phyloP scores from a whole-genome alignment of 1,140 invertebrate genomes.

The Calephelis virginiensis region DNA sequence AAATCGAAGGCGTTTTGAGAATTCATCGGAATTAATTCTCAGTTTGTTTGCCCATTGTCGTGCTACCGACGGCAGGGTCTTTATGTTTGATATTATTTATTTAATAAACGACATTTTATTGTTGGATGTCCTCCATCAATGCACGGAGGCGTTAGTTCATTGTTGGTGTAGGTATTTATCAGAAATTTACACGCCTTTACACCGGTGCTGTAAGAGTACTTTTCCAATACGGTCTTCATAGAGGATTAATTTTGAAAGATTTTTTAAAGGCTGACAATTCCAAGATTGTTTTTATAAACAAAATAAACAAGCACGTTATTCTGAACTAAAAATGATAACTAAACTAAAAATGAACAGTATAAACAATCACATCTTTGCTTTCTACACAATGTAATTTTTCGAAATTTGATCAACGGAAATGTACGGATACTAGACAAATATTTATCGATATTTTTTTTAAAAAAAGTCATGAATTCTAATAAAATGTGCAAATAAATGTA shows the following conservation, averaged over 20 bases:
- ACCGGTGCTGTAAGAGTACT: slow-evolving; percentile 14
- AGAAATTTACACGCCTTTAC: slow-evolving; percentile 35
- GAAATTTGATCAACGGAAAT: too few relatives aligned
- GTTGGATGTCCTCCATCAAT: slow-evolving; percentile 57
- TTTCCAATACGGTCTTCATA: slow-evolving; percentile 19
- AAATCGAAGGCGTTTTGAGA: slow-evolving; percentile 69
- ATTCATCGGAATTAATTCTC: slow-evolving; percentile 74
- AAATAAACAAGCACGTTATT: too few relatives aligned
- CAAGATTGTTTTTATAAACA: too few relatives aligned
- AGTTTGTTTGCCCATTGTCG: slow-evolving; percentile 71
- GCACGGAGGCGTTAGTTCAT: slow-evolving; percentile 53
- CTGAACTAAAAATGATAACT: too few relatives aligned
- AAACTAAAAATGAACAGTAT: too few relatives aligned
- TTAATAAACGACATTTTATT: slow-evolving; percentile 67
- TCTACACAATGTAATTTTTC: too few relatives aligned
- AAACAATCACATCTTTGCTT: too few relatives aligned
- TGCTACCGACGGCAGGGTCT: slow-evolving; percentile 53
- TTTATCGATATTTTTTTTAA: too few relatives aligned
- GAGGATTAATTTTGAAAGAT: slow-evolving; percentile 11
- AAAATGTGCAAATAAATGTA: too few relatives aligned
- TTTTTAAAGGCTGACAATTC: neutral
- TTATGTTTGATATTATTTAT: slow-evolving; percentile 72
- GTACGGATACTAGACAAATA: too few relatives aligned
- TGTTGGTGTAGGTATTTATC: slow-evolving; percentile 40
- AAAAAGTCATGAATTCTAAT: too few relatives aligned